Evolutionary conservation across 2,113 vertebrate species (phyloP), one percentile per base, ranked within the genome.

Genomic region (Thamnaconus septentrionalis): DNA sequence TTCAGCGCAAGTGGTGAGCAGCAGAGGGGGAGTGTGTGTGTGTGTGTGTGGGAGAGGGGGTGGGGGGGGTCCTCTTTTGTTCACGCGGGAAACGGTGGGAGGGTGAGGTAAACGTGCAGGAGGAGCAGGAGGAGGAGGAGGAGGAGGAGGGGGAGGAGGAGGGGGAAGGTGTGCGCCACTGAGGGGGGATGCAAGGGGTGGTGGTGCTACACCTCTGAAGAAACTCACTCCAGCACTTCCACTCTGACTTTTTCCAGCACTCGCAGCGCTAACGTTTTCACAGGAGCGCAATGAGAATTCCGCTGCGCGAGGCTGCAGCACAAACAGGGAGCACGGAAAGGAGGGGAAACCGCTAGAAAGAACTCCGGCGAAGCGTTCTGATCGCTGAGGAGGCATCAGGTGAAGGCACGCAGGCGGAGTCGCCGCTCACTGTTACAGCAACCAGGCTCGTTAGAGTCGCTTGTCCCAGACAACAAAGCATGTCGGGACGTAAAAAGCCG

Each of bases 171-270:
- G 47, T 48, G 47, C 11, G 47, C 47, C 11, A 57, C 78, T 68
- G 80, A 79, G 6, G 56, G 60, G 55, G 69, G 18, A 41, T 1
- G 18, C 2, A 31, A 43, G 52, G 53, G 53, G 46, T 68, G 18
- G 18, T 31, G 18, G 18, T 31, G 18, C 18, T 31, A 49, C 43
- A 74, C 73, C 87, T 84, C 71, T 41, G 69, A 88, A 84, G 89
- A 88, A 91, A 91, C 77, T 75, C 79, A 88, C 77, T 75, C 79
- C 87, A 91, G n/a, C 82, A 82, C 88, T 64, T 78, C 56, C 64
- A 66, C 69, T 89, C 90, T 89, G 89, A 89, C 69, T 80, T 71
- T 51, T 65, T 89, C 90, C 90, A 91, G 77, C 78, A 71, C 83
- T 79, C 78, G 83, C 82, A 91, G 90, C 82, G 87, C 84, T 82